A percentile compares a stretch with the other conserved stretches of the same genome.
Evolutionary conservation across 2,888 invertebrate genomes (phyloP).

Genomic region (Habroteleia sp.): DNA sequence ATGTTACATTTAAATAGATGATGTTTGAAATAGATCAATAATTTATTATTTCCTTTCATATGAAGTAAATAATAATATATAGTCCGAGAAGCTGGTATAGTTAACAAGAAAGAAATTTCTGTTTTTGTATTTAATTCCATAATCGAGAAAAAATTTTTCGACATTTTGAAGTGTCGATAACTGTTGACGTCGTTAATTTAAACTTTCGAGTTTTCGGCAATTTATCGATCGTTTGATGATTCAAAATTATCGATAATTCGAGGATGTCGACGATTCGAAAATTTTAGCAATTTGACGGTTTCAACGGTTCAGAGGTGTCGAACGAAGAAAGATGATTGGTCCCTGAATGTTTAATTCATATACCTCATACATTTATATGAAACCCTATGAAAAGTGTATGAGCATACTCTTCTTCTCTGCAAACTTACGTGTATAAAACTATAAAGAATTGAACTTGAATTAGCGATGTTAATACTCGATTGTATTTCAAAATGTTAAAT

Average conservation of each 20-base stretch:
- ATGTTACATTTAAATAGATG: slow-evolving; percentile 10
- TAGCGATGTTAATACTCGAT: slow-evolving; percentile 62
- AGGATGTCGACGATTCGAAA: too few relatives aligned
- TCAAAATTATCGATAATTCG: too few relatives aligned
- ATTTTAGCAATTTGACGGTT: too few relatives aligned
- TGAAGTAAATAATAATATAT: slow-evolving; percentile 6
- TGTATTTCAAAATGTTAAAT: slow-evolving; percentile 64
- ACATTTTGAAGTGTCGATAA: too few relatives aligned
- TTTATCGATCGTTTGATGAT: too few relatives aligned
- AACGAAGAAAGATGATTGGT: neutral
- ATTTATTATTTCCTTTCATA: slow-evolving; percentile 8
- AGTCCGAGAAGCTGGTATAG: too few relatives aligned
- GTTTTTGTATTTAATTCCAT: too few relatives aligned
- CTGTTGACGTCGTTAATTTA: too few relatives aligned
- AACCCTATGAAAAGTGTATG: slow-evolving; percentile 17
- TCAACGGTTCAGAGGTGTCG: neutral
- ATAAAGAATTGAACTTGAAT: slow-evolving; percentile 32
- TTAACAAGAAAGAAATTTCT: too few relatives aligned
- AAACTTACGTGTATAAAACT: slow-evolving; percentile 46
- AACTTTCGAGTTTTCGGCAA: too few relatives aligned
- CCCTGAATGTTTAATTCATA: slow-evolving; percentile 20
- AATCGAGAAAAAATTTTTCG: too few relatives aligned
- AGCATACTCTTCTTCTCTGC: slow-evolving; percentile 39
- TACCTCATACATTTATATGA: slow-evolving; percentile 34
- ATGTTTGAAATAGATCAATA: neutral